These are phyloP conservation scores for Malthinus seriepunctatus DNA, from an alignment of 2,888 invertebrate genomes.

Conservation along the genomic window DNA sequence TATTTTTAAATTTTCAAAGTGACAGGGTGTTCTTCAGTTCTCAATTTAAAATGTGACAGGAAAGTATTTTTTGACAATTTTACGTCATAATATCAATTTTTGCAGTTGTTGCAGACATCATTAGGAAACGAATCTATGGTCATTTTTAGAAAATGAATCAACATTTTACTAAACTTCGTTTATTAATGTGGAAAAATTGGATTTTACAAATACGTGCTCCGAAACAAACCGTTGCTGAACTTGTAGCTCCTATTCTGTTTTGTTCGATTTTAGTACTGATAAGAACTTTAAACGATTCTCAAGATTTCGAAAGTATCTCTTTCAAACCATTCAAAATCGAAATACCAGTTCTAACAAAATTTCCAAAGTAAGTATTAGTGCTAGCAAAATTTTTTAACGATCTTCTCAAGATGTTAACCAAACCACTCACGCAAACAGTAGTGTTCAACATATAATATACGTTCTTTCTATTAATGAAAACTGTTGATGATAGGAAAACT, in stretches of 20 bases:
- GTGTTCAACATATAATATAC: too few relatives aligned
- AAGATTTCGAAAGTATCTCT: background rate
- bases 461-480: background rate
- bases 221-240: constrained; percentile 64
- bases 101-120: too few relatives aligned
- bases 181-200: constrained; percentile 82
- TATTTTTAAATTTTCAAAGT: too few relatives aligned
- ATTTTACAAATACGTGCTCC: constrained; percentile 71
- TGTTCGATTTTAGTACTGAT: constrained; percentile 53
- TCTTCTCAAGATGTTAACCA: background rate
- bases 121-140: too few relatives aligned
- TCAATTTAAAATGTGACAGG: too few relatives aligned
- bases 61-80: too few relatives aligned
- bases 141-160: background rate
- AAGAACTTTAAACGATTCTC: background rate
- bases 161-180: constrained; percentile 38
- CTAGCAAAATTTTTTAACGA: background rate
- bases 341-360: background rate
- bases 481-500: background rate
- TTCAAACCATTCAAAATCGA: background rate
- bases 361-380: background rate
- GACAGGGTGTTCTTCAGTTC: too few relatives aligned
- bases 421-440: too few relatives aligned
- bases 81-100: too few relatives aligned
- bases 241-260: constrained; percentile 66